Percentiles rank a stretch among this genome's conserved stretches.
Evolutionary conservation across 1,140 invertebrate species (phyloP).

Genomic region (Marisa cornuarietis): DNA sequence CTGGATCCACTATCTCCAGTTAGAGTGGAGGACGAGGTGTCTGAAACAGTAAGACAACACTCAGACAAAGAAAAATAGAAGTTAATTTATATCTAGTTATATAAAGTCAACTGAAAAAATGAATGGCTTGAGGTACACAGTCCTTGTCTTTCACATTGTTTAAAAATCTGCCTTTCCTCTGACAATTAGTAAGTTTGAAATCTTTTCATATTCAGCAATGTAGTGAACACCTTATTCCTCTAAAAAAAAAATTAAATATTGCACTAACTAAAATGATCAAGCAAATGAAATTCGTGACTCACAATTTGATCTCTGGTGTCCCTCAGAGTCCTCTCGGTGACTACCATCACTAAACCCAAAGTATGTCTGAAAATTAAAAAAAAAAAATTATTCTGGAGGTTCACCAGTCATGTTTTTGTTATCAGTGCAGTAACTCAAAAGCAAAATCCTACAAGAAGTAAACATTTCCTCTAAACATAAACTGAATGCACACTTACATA

Average conservation of each 20-base stretch:
- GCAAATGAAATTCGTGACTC: constrained; percentile 9
- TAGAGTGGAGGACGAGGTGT: constrained; percentile 45
- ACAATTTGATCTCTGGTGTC: constrained; percentile 32
- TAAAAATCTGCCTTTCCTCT: no score
- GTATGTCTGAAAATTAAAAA: constrained; percentile 34
- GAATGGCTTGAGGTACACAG: no score
- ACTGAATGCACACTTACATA: background rate
- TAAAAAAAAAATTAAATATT: no score
- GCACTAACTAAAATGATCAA: no score
- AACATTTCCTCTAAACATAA: background rate
- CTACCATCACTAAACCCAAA: constrained; percentile 44
- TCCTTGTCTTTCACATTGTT: no score
- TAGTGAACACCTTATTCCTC: no score
- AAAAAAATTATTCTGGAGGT: background rate
- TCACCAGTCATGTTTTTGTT: background rate
- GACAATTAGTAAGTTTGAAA: no score
- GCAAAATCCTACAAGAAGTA: background rate
- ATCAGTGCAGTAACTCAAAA: background rate
- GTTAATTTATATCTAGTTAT: background rate
- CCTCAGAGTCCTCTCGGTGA: constrained; percentile 18
- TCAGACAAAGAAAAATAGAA: background rate
- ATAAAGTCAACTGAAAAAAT: background rate
- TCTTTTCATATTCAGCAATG: no score
- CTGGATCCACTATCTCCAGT: constrained; percentile 41
- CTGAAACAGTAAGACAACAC: constrained; percentile 32